These are phyloP conservation scores for Gymnothorax reevesii DNA, from an alignment of 2,797 vertebrate species.

Conservation along the genomic window DNA sequence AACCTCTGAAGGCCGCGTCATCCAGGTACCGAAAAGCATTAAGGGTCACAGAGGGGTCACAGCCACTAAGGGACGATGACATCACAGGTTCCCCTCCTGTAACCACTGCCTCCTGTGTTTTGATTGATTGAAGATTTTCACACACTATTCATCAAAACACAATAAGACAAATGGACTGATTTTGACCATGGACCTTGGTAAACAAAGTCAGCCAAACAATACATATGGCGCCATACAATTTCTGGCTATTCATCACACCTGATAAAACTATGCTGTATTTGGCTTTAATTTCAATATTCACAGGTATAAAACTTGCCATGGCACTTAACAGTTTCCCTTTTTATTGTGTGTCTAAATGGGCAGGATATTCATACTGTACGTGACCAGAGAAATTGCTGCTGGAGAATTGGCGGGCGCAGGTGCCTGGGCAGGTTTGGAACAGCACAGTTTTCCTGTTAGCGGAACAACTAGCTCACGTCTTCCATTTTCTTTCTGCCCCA, in stretches of 20 bases:
- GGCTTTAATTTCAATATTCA: constrained; percentile 9
- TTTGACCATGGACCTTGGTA: not conserved
- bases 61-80: not conserved
- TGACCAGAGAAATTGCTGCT: constrained; percentile 44
- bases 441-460: constrained; percentile 56
- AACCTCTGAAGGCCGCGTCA: constrained; percentile 85
- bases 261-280: not conserved
- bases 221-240: not conserved
- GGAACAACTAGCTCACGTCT: constrained; percentile 49
- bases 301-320: not conserved
- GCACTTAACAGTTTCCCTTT: constrained; percentile 35
- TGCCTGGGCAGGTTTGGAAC: constrained; percentile 40
- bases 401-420: constrained; percentile 47
- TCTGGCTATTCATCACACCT: not conserved
- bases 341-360: constrained; percentile 55
- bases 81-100: not conserved
- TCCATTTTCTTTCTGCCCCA: constrained; percentile 36
- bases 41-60: not conserved
- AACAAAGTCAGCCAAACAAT: not conserved
- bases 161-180: not conserved
- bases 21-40: constrained; percentile 79
- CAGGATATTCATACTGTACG: constrained; percentile 54
- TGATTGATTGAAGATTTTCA: not conserved
- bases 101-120: not conserved
- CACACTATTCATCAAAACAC: too few species aligned